Conservation (phyloP, 2,797 vertebrate genomes). For the Rhyacichthys aspro region DNA sequence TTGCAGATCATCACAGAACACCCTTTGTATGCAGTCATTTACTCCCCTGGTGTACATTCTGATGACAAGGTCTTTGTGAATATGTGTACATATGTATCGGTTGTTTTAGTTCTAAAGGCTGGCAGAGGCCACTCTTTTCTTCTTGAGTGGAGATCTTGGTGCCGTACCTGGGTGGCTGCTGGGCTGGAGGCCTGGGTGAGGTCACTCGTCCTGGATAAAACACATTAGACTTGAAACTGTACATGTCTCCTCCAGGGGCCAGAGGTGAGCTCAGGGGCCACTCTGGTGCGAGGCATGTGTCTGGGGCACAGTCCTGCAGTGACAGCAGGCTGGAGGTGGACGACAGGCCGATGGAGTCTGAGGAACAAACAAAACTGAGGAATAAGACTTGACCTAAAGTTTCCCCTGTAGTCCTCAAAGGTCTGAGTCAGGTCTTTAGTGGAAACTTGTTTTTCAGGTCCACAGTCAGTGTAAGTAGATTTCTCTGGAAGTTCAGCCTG, state of each 20-base stretch:
- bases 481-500: too few relatives aligned
- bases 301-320: constrained; percentile 80
- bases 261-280: constrained; percentile 67
- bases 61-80: background rate
- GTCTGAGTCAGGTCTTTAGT: too few relatives aligned
- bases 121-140: too few relatives aligned
- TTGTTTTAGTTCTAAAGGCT: too few relatives aligned
- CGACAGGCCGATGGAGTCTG: constrained; percentile 80
- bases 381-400: background rate
- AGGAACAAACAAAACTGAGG: background rate
- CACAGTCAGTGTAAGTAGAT: too few relatives aligned
- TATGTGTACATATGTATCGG: too few relatives aligned
- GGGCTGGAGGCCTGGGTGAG: constrained; percentile 39
- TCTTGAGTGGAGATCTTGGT: background rate
- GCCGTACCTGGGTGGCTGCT: constrained; percentile 40
- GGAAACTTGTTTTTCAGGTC: too few relatives aligned
- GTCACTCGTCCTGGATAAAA: constrained; percentile 65
- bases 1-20: too few relatives aligned
- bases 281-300: constrained; percentile 42
- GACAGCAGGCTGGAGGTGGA: constrained; percentile 88
- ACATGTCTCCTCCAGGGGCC: constrained; percentile 63
- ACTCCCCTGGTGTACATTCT: too few relatives aligned
- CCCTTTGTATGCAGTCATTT: too few relatives aligned
- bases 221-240: constrained; percentile 55
- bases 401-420: too few relatives aligned